Evolutionary conservation across 1,140 invertebrate species (phyloP), one percentile per base, ranked within the genome.

Genomic region (Temnothorax curvispinosus): DNA sequence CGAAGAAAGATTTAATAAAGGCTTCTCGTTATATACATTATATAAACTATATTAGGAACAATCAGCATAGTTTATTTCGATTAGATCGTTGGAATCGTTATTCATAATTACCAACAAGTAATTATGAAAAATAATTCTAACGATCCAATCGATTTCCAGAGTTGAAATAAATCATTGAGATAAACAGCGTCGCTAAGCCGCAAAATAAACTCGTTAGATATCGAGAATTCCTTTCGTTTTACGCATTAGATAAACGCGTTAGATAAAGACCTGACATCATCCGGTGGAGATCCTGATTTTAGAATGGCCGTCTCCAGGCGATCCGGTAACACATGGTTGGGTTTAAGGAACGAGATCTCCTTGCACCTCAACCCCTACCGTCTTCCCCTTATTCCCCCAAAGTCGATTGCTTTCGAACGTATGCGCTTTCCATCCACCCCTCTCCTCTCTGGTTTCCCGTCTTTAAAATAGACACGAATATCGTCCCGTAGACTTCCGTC

Each of bases 391-490:
- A 15, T 27, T 7, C n/a, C 18, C 47, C 44, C 54, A 47, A 74
- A 75, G 69, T 84, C 80, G 80, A 82, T 84, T 60, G 69, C 80
- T 84, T 56, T 74, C 52, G 54, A 60, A 58, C 47, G 47, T 80
- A 54, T 58, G 54, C 69, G 54, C n/a, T 69, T 74, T 84, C 54
- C 41, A 50, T 32, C 54, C n/a, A 75, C 50, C 32, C 50, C 32
- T 47, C 50, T 50, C 50, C 47, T 44, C 27, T 41, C 56, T 27
- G 38, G 15, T 54, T 90, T 77, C 50, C n/a, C 15, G 44, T 62
- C 32, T 90, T 72, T 86, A 82, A 88, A 90, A 90, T 90, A 86
- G 89, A 88, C 64, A 85, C 56, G 32, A 27, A 85, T 27, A 27
- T 89, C 85, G 11, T 76, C 35, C 27, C 44, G 11, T 21, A 11